Evolutionary conservation across 2,797 vertebrate species (phyloP), one percentile per base, ranked within the genome.

Genomic region (Pyrocephalus nanus): DNA sequence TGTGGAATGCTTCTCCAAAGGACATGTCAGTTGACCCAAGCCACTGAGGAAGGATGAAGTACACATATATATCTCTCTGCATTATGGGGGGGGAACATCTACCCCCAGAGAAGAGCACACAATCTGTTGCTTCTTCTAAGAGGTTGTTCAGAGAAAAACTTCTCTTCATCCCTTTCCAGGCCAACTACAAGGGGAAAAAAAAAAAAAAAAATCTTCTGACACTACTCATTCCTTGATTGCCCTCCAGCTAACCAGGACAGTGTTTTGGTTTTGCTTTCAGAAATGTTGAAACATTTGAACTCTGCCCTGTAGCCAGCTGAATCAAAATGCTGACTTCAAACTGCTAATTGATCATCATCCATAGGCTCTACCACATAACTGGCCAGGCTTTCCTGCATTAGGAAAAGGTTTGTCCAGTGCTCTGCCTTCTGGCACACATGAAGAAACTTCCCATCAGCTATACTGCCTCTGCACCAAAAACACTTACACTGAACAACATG

Each of bases 361-460:
- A 38, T 0, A 61, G 32, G 29, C 19, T 77, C 27, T 9, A n/a
- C 11, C 30, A 29, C 20, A 26, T 27, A 29, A 26, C 8, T 5
- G 0, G 1, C 8, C 25, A 21, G 14, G 29, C n/a, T 69, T 78
- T 48, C 42, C 19, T 36, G n/a, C 26, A 12, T 11, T 2, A 43
- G 32, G 42, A 88, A 65, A 74, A 75, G 18, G 8, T 40, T n/a
- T 62, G 26, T 19, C 30, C 36, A 71, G 11, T 0, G 1, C 40
- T 51, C 34, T 47, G 62, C 62, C 78, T 81, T 51, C 51, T 3
- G 16, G 71, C 40, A 64, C 3, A 1, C 6, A 29, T 9, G 48
- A 60, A 51, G 16, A 73, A 88, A 71, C 26, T 8, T 43, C 13
- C 34, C 36, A 20, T 58, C 34, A 71, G 25, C 42, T 72, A 38